These are phyloP conservation scores for Scaptomyza tumidula DNA, from an alignment of 2,888 invertebrate species.

Conservation along the genomic window DNA sequence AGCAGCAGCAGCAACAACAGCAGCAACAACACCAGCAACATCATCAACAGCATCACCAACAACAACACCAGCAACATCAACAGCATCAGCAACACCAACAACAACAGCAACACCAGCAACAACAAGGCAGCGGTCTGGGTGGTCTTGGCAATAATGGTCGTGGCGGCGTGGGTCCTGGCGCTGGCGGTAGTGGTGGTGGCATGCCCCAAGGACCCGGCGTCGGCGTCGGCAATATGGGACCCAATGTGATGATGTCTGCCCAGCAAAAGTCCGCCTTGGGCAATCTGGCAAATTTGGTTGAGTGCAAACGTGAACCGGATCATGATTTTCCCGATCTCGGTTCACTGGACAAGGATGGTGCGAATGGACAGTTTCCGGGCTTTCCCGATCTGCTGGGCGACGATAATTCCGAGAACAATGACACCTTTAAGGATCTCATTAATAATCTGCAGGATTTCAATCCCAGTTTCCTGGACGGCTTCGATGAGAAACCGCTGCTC, in stretches of 20 bases:
- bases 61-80: conserved; percentile 40
- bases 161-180: conserved; percentile 68
- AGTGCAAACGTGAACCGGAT: conserved; percentile 93
- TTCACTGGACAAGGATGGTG: conserved; percentile 93
- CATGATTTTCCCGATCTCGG: conserved; percentile 94
- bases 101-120: conserved; percentile 70
- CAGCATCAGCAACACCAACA: conserved; percentile 77
- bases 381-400: conserved; percentile 93
- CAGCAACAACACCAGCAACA: conserved; percentile 35
- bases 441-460: conserved; percentile 93
- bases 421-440: conserved; percentile 93
- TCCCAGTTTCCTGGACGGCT: conserved; percentile 92
- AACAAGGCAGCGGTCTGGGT: conserved; percentile 76
- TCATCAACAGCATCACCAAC: conserved; percentile 28
- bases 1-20: conserved; percentile 29
- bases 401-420: conserved; percentile 92
- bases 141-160: conserved; percentile 78
- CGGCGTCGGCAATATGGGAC: conserved; percentile 57
- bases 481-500: conserved; percentile 86
- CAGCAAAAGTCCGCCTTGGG: conserved; percentile 83
- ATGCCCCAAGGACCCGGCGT: conserved; percentile 72
- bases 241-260: conserved; percentile 69
- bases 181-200: conserved; percentile 58
- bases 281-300: conserved; percentile 89
- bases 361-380: conserved; percentile 90